phyloP scores from a whole-genome alignment of 2,888 invertebrate genomes.

The Bimastos eiseni region DNA sequence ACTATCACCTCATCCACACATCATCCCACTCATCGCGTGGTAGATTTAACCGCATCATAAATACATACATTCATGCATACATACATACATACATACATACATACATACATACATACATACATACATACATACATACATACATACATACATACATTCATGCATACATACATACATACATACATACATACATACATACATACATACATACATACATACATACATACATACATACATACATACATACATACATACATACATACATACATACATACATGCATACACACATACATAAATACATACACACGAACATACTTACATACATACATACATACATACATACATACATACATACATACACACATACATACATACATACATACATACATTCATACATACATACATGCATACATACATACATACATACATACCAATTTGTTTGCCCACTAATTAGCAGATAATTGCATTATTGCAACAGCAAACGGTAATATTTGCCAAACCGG shows the following conservation, averaged over 20 bases:
- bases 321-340: background rate
- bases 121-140: background rate
- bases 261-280: background rate
- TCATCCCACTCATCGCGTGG: no score
- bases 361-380: background rate
- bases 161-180: background rate
- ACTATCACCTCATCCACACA: no score
- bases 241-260: background rate
- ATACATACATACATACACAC: background rate
- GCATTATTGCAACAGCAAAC: no score
- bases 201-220: background rate
- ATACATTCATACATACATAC: no score
- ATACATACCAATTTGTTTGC: no score
- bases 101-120: conserved; percentile 18
- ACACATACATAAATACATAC: no score
- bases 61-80: background rate
- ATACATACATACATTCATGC: background rate
- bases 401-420: no score
- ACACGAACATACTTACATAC: background rate
- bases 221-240: background rate
- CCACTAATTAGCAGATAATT: background rate
- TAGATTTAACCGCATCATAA: background rate
- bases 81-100: conserved; percentile 21
- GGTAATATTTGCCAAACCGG: no score
- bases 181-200: background rate